Base-by-base conservation (phyloP, 2,797 vertebrate species). In the Lates japonicus region DNA sequence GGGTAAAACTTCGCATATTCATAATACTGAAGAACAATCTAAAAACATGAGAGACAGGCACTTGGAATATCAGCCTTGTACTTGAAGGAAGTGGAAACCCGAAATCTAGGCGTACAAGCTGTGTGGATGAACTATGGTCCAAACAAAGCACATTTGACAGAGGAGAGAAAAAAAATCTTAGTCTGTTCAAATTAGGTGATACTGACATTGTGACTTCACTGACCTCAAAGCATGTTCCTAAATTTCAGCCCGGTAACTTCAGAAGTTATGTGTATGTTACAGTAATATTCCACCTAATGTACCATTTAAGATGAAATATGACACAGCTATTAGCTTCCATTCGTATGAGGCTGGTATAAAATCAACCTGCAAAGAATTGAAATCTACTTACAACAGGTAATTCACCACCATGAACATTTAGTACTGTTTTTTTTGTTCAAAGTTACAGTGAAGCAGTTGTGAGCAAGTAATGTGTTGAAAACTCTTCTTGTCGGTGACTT, bases 11-110 rank as follows among this genome's bases (percentile, higher is more conserved):
- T 78, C 2, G 62, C 76, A 81, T 76, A 70, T 22, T 80, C 37
- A 81, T 80, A 25, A 81, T 80, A 25, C 22, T 79, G 72, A 86
- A 77, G 66, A 70, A 60, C 51, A 68, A 62, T 68, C 78, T 65
- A 61, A 66, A 78, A 74, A 80, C 51, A 75, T n/a, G 17, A 70
- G 49, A 84, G 61, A 74, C 52, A 88, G 83, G 73, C 81, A 90
- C 83, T 92, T 87, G 79, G 60, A 87, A 72, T 39, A 70, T 70
- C 48, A 69, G 81, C 84, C 72, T 74, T 64, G 61, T 72, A 73
- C 51, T 72, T 67, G 1, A 49, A 42, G 74, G 76, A 71, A 48
- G 44, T 66, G 70, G 83, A 75, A 52, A 60, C 67, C 77, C 57
- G 61, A 69, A 64, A 78, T 64, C 79, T 86, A 79, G 54, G 62